These are phyloP conservation scores for Acyrthosiphon pisum DNA, from an alignment of 1,140 invertebrate genomes.

Conservation along the genomic window DNA sequence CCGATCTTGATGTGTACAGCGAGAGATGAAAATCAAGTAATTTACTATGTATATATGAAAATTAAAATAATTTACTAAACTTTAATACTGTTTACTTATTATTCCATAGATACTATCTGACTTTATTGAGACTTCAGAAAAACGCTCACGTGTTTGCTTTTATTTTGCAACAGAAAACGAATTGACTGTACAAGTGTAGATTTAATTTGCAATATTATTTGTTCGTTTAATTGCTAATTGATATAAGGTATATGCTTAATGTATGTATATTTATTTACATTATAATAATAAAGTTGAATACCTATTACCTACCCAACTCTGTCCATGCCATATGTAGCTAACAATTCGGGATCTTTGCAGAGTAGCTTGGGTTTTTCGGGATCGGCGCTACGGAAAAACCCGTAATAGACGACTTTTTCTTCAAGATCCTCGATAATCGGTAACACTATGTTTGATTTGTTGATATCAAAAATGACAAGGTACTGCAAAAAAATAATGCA, in stretches of 20 bases:
- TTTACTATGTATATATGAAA: no score
- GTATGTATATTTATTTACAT: not conserved
- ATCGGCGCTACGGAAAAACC: slow-evolving; percentile 60
- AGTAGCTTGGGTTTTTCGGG: slow-evolving; percentile 57
- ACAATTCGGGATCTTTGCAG: slow-evolving; percentile 52
- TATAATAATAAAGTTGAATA: not conserved
- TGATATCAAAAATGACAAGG: slow-evolving; percentile 61
- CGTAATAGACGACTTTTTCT: slow-evolving; percentile 60
- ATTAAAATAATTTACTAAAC: not conserved
- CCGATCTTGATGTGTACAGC: not conserved
- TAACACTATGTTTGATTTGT: slow-evolving; percentile 59
- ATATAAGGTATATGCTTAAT: not conserved
- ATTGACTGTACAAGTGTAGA: not conserved
- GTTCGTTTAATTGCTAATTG: not conserved
- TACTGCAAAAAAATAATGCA: slow-evolving; percentile 57
- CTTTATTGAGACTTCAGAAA: not conserved
- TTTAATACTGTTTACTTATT: not conserved
- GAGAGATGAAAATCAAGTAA: no score
- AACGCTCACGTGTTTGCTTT: not conserved
- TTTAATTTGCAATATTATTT: not conserved
- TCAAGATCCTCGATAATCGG: slow-evolving; percentile 59
- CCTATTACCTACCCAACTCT: slow-evolving; percentile 30
- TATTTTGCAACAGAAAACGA: not conserved
- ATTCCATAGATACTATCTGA: not conserved
- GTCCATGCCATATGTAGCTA: slow-evolving; percentile 29